These are phyloP conservation scores for Pristionchus entomophagus DNA, from an alignment of 2,888 invertebrate genomes.

Conservation along the genomic window DNA sequence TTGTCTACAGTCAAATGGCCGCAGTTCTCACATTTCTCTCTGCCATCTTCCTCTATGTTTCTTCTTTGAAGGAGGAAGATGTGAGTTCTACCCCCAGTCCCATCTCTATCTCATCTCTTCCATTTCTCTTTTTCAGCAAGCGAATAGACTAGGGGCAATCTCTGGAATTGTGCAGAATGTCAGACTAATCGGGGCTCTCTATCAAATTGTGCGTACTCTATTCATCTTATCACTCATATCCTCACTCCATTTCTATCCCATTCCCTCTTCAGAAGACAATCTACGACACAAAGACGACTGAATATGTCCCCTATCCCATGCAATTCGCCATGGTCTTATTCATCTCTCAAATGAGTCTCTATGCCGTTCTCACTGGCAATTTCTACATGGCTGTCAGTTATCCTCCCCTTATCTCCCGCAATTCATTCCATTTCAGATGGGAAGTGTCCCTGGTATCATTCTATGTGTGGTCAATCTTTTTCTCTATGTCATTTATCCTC, in stretches of 20 bases:
- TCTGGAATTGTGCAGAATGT: conserved; percentile 73
- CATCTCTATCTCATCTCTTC: not conserved
- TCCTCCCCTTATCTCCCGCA: not conserved
- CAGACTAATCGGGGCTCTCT: conserved; percentile 67
- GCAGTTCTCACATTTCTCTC: conserved; percentile 54
- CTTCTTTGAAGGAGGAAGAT: conserved; percentile 51
- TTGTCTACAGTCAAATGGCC: conserved; percentile 66
- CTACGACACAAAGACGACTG: conserved; percentile 66
- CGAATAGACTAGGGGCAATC: conserved; percentile 68
- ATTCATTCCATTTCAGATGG: conserved; percentile 55
- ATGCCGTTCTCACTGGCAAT: conserved; percentile 68
- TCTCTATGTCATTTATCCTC: conserved; percentile 72
- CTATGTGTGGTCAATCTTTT: conserved; percentile 67
- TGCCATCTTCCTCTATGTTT: conserved; percentile 67
- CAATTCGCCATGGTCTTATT: conserved; percentile 70
- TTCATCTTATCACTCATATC: not conserved
- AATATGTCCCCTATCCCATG: conserved; percentile 72
- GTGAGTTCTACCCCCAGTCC: not conserved
- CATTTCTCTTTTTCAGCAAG: not conserved
- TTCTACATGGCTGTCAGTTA: conserved; percentile 67
- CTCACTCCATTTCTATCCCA: not conserved
- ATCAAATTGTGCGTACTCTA: conserved; percentile 62
- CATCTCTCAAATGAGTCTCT: conserved; percentile 70
- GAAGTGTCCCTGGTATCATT: conserved; percentile 69
- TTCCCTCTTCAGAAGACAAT: conserved; percentile 62